Base-by-base conservation (phyloP, 1,140 invertebrate genomes). In the Drosophila lowei region DNA sequence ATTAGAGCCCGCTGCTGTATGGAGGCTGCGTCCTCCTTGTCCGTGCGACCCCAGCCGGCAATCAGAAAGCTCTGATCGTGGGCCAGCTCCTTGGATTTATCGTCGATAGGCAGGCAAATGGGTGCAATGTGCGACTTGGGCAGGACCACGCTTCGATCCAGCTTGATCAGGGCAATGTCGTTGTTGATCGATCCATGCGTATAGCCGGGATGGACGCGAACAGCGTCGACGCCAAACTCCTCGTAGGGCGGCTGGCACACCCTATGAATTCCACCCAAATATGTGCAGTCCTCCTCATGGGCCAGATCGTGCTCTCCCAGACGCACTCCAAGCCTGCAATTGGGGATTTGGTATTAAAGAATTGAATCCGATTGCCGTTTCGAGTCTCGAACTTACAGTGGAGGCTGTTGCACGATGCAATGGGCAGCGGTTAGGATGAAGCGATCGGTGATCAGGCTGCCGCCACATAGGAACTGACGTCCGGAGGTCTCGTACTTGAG, bases 401-500 rank as follows among this genome's bases (percentile, higher is more conserved):
- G 28, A 0, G 58, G 44, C 11, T n/a, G 18, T 0, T 57, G 16
- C 2, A 62, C 53, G 8, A 89, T 67, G 65, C 91, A 91, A 53
- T 91, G 90, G 6, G 95, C 95, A 0, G 97, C 96, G 0, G 96
- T 97, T 8, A 93, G 61, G 23, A 93, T 88, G 67, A 92, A 93
- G 52, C 89, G 81, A 15, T 90, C 80, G 47, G 76, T 92, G 50
- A 93, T 93, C 28, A 93, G 61, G 9, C 91, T 92, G 9, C 92
- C 93, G 44, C 92, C 92, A 50, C 91, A 91, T 2, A 62, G 56
- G 43, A 90, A 91, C 5, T 59, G 72, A 9, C 79, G 53, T 0
- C 59, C 48, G 0, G 53, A 2, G 3, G 50, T 60, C 25, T 77
- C 56, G 47, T 93, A 93, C 77, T 92, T 91, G 1, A 93, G 62